Evolutionary conservation across 2,113 vertebrate genomes (phyloP), one percentile per base, ranked within the genome.

Genomic region (Chunga burmeisteri): DNA sequence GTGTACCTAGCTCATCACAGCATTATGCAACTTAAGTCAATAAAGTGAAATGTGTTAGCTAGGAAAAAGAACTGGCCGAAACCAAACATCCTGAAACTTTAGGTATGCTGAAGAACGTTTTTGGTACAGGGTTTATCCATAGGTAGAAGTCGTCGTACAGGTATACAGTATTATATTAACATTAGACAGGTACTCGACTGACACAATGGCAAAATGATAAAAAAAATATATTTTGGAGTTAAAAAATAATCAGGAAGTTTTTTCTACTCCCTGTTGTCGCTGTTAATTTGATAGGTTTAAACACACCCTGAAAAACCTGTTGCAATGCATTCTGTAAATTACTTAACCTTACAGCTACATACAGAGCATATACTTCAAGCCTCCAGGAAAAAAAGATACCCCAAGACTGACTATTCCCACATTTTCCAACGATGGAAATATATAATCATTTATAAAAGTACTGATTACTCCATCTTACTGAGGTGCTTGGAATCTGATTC

Each of bases 251-350:
- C 29, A 12, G 19, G 27, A 59, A 44, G 16, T 1, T 56, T 68
- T 67, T 71, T 42, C 58, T 71, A 30, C 16, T 79, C 11, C 9
- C 30, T 55, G 9, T 55, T 50, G 36, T 32, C 34, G 42, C 18
- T 61, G 3, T 42, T 52, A 71, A 53, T 46, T 53, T 38, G 44
- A 16, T 30, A 63, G 61, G 38, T 68, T 58, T 90, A 63, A 70
- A 32, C 15, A 63, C 6, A 9, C 2, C 6, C 14, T 0, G 1
- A 36, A 61, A 42, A 47, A 6, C 6, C 44, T 75, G 26, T 29
- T 44, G 16, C 38, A 50, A 29, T 11, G 10, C 19, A 44, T 47
- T 70, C 29, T 44, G 9, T 63, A 83, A 52, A 34, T 86, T 53
- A 55, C 16, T 46, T 84, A 67, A 44, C 17, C 10, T 88, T 81